A percentile compares a stretch with the other conserved stretches of the same genome.
Evolutionary conservation across 2,888 invertebrate species (phyloP).

Genomic region (Amorpha juglandis): DNA sequence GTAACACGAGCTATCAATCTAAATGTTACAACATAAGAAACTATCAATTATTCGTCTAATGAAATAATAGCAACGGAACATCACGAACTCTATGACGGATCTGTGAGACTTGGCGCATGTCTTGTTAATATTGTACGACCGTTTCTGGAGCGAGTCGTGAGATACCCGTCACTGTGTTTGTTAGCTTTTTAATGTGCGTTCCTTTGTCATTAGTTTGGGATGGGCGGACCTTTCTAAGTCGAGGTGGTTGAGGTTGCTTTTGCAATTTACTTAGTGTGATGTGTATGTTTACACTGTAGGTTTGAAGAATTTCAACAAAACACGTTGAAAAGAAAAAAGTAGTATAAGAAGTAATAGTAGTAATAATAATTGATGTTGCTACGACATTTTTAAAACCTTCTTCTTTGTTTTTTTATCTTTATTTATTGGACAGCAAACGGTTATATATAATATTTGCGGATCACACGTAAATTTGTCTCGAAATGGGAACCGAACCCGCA

Average conservation of each 20-base stretch:
- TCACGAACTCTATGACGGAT: slow-evolving; percentile 62
- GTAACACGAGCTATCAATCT: slow-evolving; percentile 76
- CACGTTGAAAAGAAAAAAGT: too few species aligned
- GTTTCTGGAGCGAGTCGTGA: slow-evolving; percentile 31
- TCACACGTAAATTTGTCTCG: too few species aligned
- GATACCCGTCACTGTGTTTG: slow-evolving; percentile 25
- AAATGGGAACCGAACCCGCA: too few species aligned
- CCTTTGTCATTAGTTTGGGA: slow-evolving; percentile 13
- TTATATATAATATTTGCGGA: too few species aligned
- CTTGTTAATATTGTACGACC: slow-evolving; percentile 35
- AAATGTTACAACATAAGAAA: slow-evolving; percentile 69
- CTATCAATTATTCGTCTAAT: slow-evolving; percentile 78
- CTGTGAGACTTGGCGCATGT: slow-evolving; percentile 34
- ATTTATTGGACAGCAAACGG: too few species aligned
- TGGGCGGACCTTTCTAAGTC: slow-evolving; percentile 3
- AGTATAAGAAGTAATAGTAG: neutral
- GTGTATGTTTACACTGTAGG: neutral
- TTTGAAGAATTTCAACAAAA: neutral
- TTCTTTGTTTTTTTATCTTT: too few species aligned
- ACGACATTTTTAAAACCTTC: too few species aligned
- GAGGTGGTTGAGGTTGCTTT: neutral
- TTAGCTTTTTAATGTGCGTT: slow-evolving; percentile 9
- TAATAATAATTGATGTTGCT: too few species aligned
- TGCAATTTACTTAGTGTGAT: neutral
- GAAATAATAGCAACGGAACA: slow-evolving; percentile 68